These are phyloP conservation scores for Pygocentrus nattereri DNA, from an alignment of 2,797 vertebrate species.

Conservation along the genomic window DNA sequence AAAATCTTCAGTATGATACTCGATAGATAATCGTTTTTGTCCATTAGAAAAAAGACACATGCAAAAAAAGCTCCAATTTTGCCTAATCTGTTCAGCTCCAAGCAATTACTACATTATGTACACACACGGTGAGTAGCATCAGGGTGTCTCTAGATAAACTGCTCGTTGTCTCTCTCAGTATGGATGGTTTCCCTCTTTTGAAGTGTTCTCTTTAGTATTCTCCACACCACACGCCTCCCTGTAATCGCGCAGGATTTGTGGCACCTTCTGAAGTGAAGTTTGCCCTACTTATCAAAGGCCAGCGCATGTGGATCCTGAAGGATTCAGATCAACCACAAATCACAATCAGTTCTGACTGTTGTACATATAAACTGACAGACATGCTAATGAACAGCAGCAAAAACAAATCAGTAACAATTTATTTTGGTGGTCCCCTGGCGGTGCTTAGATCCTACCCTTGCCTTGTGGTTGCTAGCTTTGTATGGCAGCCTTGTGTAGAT, in stretches of 20 bases:
- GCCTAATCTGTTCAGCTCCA: conserved; percentile 77
- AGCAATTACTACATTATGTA: conserved; percentile 85
- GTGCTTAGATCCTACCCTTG: neutral
- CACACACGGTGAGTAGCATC: conserved; percentile 71
- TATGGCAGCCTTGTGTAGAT: too few relatives aligned
- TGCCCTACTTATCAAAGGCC: neutral
- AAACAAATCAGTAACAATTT: neutral
- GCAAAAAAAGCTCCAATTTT: conserved; percentile 83
- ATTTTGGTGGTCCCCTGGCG: neutral
- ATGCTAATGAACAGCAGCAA: neutral
- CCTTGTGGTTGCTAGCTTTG: too few relatives aligned
- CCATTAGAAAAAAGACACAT: conserved; percentile 90
- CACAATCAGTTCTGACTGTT: neutral
- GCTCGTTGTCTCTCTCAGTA: conserved; percentile 34
- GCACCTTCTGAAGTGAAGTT: neutral
- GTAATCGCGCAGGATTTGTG: neutral
- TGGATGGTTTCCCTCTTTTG: conserved; percentile 20
- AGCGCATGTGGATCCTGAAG: neutral
- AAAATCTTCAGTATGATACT: conserved; percentile 74
- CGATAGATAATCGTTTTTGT: conserved; percentile 78
- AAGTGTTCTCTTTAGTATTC: conserved; percentile 36
- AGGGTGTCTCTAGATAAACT: conserved; percentile 52
- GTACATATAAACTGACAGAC: neutral
- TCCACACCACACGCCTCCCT: neutral
- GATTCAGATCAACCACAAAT: neutral